Evolutionary conservation across 2,888 invertebrate genomes (phyloP).

Genomic region (Stenchaetothrips biformis): DNA sequence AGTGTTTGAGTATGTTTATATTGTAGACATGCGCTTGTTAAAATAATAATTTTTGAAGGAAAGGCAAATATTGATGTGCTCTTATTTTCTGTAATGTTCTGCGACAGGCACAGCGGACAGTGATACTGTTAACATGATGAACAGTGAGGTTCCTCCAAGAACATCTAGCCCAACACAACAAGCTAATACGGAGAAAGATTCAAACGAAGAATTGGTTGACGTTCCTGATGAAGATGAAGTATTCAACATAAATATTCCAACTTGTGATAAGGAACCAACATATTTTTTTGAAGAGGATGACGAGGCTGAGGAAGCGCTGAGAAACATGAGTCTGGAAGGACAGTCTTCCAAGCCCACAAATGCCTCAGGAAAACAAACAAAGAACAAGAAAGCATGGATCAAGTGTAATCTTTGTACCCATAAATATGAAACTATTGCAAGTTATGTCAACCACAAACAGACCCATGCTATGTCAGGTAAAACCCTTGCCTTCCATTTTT

Average conservation of each 20-base stretch:
- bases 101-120: neutral
- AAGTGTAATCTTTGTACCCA: neutral
- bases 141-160: neutral
- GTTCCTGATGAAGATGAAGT: neutral
- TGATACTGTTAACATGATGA: neutral
- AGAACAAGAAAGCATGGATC: neutral
- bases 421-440: neutral
- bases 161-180: neutral
- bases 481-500: neutral
- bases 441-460: neutral
- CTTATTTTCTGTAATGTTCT: neutral
- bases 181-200: neutral
- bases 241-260: neutral
- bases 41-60: neutral
- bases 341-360: neutral
- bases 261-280: neutral
- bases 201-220: neutral
- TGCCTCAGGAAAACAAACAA: neutral
- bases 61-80: neutral
- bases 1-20: neutral
- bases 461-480: neutral
- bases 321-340: neutral
- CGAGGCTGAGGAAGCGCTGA: neutral
- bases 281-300: neutral
- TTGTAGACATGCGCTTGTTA: neutral